These are phyloP conservation scores for Chouioia cunea DNA, from an alignment of 2,888 invertebrate species.

Conservation along the genomic window DNA sequence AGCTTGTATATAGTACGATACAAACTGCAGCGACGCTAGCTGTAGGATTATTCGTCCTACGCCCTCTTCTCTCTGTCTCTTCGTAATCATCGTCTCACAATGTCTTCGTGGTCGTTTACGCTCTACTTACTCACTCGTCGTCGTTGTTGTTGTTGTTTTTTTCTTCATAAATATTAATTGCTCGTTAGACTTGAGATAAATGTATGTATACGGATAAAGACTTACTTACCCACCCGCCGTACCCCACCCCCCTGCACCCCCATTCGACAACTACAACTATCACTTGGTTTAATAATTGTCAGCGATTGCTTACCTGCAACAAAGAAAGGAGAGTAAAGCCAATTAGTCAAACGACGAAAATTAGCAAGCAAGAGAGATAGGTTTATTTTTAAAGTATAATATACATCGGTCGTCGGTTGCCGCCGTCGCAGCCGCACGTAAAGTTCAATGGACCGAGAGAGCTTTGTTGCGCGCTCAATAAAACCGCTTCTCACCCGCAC, in stretches of 20 bases:
- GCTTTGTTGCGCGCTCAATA: conserved; percentile 52
- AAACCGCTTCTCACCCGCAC: conserved; percentile 16
- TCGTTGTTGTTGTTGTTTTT: too few species aligned
- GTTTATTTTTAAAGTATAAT: conserved; percentile 27
- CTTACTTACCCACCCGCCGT: too few species aligned
- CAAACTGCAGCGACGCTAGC: neutral
- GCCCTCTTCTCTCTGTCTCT: neutral
- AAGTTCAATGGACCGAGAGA: conserved; percentile 58
- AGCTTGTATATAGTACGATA: too few species aligned
- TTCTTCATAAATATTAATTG: conserved; percentile 30
- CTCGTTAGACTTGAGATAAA: conserved; percentile 15
- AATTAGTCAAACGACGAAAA: neutral
- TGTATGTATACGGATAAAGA: too few species aligned
- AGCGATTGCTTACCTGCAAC: conserved; percentile 64
- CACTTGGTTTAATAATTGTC: neutral
- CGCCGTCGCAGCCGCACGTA: conserved; percentile 49
- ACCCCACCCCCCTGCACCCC: too few species aligned
- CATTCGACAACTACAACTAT: too few species aligned
- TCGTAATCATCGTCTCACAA: too few species aligned
- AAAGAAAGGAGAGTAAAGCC: conserved; percentile 44
- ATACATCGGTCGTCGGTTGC: conserved; percentile 45
- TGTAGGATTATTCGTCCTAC: conserved; percentile 29
- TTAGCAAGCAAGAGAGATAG: conserved; percentile 21
- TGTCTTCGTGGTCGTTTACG: too few species aligned
- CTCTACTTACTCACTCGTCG: too few species aligned